Conservation (phyloP, 2,797 vertebrate species). For the Hippocampus kuda region DNA sequence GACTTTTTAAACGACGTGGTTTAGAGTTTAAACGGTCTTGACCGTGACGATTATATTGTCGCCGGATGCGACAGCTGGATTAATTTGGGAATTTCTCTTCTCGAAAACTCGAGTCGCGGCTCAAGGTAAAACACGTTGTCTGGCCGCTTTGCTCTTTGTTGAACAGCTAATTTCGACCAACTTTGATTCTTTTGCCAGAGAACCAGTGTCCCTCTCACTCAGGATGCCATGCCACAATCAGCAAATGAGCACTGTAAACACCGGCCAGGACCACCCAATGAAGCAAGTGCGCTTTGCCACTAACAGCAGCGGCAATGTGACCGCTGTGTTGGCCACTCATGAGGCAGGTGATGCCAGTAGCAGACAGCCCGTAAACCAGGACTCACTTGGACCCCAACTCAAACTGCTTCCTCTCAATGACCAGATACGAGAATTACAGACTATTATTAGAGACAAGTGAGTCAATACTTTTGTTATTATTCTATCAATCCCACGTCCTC, state of each 20-base stretch:
- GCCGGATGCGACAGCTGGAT: neutral
- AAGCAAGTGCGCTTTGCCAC: conserved; percentile 62
- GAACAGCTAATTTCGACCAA: conserved; percentile 3
- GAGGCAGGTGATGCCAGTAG: conserved; percentile 32
- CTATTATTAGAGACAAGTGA: conserved; percentile 91
- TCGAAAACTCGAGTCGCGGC: conserved; percentile 17
- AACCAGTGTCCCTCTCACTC: conserved; percentile 11
- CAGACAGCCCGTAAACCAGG: conserved; percentile 31
- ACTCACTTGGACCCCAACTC: conserved; percentile 69
- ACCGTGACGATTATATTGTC: neutral
- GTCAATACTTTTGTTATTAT: conserved; percentile 21
- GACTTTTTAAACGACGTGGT: neutral
- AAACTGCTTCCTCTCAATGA: conserved; percentile 86
- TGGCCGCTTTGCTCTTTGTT: conserved; percentile 25
- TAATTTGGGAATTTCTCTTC: neutral
- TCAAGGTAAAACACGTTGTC: conserved; percentile 44
- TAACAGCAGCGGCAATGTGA: conserved; percentile 36
- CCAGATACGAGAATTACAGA: conserved; percentile 88
- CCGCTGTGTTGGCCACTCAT: conserved; percentile 29
- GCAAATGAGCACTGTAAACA: conserved; percentile 58
- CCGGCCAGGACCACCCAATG: conserved; percentile 56
- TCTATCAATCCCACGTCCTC: neutral
- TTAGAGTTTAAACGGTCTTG: neutral
- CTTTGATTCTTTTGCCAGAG: neutral
- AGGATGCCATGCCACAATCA: conserved; percentile 76